These are phyloP conservation scores for Drosophila atroscutellata DNA, from an alignment of 2,888 invertebrate genomes.

Conservation along the genomic window DNA sequence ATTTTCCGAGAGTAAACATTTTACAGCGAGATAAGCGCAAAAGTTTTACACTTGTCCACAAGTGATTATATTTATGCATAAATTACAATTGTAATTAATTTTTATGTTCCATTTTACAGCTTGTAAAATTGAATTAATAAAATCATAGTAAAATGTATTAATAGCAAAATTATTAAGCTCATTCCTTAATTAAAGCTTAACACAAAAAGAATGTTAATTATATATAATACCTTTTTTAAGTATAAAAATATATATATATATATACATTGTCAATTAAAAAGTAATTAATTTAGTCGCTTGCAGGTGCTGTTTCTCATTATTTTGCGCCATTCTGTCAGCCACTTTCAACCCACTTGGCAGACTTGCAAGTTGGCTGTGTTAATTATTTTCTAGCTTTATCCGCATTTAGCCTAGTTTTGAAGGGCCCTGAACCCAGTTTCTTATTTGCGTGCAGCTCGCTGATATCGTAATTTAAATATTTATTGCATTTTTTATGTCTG, in stretches of 20 bases:
- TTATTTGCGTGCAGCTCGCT: conserved; percentile 69
- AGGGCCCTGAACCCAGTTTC: conserved; percentile 62
- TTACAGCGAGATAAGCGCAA: neutral
- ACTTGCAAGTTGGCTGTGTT: conserved; percentile 34
- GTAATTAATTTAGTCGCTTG: neutral
- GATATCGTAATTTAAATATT: conserved; percentile 78
- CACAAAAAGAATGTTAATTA: neutral
- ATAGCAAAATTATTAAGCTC: neutral
- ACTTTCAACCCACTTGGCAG: conserved; percentile 1
- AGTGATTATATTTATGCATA: conserved; percentile 10
- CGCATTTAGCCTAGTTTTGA: conserved; percentile 68
- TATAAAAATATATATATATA: neutral
- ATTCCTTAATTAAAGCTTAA: neutral
- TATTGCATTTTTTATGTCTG: conserved; percentile 73
- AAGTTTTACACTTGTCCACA: conserved; percentile 10
- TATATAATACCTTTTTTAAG: neutral
- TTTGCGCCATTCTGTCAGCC: too few relatives aligned
- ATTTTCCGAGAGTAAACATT: neutral
- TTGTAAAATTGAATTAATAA: neutral
- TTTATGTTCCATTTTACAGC: neutral
- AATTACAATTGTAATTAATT: neutral
- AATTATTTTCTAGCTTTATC: conserved; percentile 67
- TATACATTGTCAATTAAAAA: neutral
- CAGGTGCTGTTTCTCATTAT: conserved; percentile 7
- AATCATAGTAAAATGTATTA: neutral